phyloP scores from a whole-genome alignment of 2,888 invertebrate species.

The Trichogramma evanescens region DNA sequence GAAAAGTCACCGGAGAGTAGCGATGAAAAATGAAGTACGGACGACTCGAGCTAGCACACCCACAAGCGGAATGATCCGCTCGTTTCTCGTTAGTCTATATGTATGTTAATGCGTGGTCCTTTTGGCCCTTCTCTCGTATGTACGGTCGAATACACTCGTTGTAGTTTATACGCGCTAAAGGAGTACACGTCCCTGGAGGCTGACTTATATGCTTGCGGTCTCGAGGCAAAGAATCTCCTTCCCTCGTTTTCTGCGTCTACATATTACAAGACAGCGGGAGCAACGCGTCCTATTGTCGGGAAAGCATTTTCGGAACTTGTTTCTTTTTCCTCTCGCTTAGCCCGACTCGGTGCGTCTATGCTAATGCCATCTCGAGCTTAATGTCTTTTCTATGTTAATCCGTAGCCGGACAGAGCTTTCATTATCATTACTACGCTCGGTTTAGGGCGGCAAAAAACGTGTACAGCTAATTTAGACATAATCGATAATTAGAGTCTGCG shows the following conservation, averaged over 20 bases:
- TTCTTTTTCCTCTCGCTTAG: background rate
- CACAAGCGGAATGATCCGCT: conserved; percentile 22
- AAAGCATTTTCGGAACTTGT: background rate
- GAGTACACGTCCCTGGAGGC: background rate
- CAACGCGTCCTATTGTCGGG: conserved; percentile 11
- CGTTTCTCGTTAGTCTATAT: conserved; percentile 34
- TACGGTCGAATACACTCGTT: conserved; percentile 28
- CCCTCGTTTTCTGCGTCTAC: no score
- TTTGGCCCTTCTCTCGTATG: conserved; percentile 23
- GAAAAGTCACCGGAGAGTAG: background rate
- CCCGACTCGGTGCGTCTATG: conserved; percentile 5
- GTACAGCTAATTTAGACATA: no score
- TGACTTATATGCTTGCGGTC: conserved; percentile 1
- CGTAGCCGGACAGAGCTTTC: background rate
- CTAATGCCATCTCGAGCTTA: conserved; percentile 12
- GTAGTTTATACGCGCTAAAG: no score
- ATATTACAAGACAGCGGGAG: background rate
- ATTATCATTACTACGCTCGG: no score
- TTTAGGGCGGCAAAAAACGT: no score
- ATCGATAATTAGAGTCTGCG: no score
- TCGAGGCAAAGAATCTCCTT: no score
- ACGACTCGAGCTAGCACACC: conserved; percentile 1
- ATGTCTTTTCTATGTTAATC: conserved; percentile 15
- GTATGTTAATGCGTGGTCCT: conserved; percentile 34
- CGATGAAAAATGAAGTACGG: conserved; percentile 15